Evolutionary conservation across 2,113 vertebrate species (phyloP), one percentile per base, ranked within the genome.

Genomic region (Stigmatopora argus): DNA sequence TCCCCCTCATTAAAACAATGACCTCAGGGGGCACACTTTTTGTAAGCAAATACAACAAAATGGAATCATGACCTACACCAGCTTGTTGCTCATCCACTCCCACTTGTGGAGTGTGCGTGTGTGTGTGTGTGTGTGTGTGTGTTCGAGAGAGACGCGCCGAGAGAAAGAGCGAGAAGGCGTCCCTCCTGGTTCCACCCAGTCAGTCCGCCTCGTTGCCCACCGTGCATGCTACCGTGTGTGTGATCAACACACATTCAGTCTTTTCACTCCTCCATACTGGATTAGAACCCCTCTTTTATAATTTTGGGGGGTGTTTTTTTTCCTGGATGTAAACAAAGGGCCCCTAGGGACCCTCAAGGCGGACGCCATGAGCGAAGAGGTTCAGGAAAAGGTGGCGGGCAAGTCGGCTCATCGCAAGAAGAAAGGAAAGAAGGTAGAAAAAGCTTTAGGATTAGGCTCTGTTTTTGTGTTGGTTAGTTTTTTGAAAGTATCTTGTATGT

Each of bases 401-500:
- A 90, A 88, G 81, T 85, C 82, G 0, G 55, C 81, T 71, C 82
- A 85, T 64, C 87, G 85, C 45, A 90, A 88, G 74, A 90, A 90
- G 85, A 89, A 87, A 82, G 87, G 83, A 18, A 89, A 89, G 77
- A 90, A 90, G 89, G 89, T 90, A 89, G 83, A 76, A 72, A 51
- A 5, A 17, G 59, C 19, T 59, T 38, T 59, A 18, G 21, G 21
- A 45, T 23, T 38, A 45, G 11, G 23, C 5, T 45, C 6, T 7
- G 5, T 31, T 13, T 17, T 6, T 56, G 12, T 23, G 51, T 53
- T 12, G 9, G 19, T 52, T n/a, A n/a, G 48, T 18, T 19, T 58
- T 44, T 41, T 44, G 11, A 9, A 3, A 38, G 15, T 8, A 38
- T 58, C 9, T 38, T 60, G 19, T n/a, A n/a, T 35, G 35, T 31